Evolutionary conservation across 35 echinoderm and acorn worm species (phyloP).

Genomic region (Ptychodera flava): DNA sequence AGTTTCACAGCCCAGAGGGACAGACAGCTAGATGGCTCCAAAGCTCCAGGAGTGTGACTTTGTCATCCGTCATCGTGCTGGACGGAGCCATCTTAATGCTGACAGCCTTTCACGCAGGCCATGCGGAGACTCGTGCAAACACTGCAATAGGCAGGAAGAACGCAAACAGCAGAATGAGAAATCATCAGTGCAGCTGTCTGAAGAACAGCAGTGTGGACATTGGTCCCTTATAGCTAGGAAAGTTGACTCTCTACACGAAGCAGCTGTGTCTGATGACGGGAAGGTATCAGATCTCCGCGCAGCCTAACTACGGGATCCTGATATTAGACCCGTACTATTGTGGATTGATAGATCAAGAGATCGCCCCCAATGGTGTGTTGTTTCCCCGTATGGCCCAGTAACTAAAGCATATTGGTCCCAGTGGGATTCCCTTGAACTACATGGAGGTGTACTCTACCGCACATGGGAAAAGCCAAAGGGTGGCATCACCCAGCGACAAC

Average conservation of each 20-base stretch:
- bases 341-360: not conserved
- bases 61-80: constrained; percentile 25
- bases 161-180: not conserved
- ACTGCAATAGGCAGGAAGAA: not conserved
- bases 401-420: not conserved
- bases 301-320: not conserved
- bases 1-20: constrained; percentile 25
- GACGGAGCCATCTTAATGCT: constrained; percentile 22
- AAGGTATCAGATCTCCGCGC: too few species aligned
- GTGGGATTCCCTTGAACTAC: constrained; percentile 4
- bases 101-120: constrained; percentile 10
- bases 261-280: not conserved
- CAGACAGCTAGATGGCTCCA: constrained; percentile 40
- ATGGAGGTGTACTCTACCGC: constrained; percentile 8
- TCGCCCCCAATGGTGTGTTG: not conserved
- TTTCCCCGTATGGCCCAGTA: not conserved
- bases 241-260: too few species aligned
- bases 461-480: constrained; percentile 4
- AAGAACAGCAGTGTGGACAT: too few species aligned
- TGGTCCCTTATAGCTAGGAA: too few species aligned
- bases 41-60: constrained; percentile 25
- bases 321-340: not conserved
- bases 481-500: not conserved
- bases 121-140: constrained; percentile 2
- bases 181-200: not conserved